Evolutionary conservation across 2,888 invertebrate species (phyloP), one percentile per base, ranked within the genome.

Genomic region (Zonitis immaculata): DNA sequence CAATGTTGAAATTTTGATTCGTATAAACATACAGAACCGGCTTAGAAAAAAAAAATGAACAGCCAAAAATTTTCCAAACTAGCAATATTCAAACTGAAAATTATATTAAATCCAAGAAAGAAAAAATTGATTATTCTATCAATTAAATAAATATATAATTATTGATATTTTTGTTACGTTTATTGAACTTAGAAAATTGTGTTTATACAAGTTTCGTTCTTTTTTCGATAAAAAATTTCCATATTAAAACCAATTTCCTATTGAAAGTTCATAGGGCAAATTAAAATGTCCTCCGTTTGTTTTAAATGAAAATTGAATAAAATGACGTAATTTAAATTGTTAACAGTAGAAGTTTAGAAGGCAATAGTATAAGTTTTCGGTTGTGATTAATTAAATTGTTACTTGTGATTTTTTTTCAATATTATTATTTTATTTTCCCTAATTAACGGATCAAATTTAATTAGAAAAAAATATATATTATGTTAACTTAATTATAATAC

Each of bases 321-420:
- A 32, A 42, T 54, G 54, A 54, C 54, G 54, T 54, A 51, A 51
- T 54, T 50, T 42, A 42, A 49, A n/a, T 30, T 32, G 45, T 46
- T 42, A 49, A 32, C 52, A 44, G 49, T 35, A 35, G 16, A 16
- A 35, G 16, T 35, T 7, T 8, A 16, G 14, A 16, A 16, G 35
- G 14, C 35, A 35, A 16, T 14, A 16, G 35, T 35, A 16, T 35
- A 35, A n/a, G 35, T 35, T 35, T 16, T 35, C 14, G 2, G 6
- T 42, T 46, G 46, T 44, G 44, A 44, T 47, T 39, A 50, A 44
- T 20, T 50, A 1, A 7, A 44, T 54, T 54, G 42, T 45, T 28
- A 49, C 16, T 27, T 48, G 47, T 47, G 28, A 47, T 42, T 46
- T 7, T 9, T 54, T 54, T 50, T 39, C 18, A 28, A 12, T 26